Evolutionary conservation across 2,113 vertebrate species (phyloP), one percentile per base, ranked within the genome.

Genomic region (Ctenomys sociabilis): DNA sequence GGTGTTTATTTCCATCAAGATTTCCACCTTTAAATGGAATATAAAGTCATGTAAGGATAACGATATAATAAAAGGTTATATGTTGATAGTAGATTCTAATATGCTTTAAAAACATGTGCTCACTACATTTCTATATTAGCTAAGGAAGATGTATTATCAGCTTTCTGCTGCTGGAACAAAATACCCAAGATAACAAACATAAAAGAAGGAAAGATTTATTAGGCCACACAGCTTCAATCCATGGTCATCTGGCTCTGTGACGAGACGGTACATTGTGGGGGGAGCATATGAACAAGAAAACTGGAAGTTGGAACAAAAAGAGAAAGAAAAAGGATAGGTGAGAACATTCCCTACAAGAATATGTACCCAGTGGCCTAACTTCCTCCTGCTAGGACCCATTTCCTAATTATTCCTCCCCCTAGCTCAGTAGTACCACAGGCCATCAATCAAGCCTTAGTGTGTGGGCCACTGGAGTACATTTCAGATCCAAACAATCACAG

Each of bases 51-150:
- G 12, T 59, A 57, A 75, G 43, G 43, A 70, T 19, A 72, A 57
- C n/a, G 68, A 17, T 9, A 11, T 45, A 84, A 28, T 45, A 94
- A 90, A 90, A 90, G 4, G 30, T 8, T 73, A 63, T 52, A 77
- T 45, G 81, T 85, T 57, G 85, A 81, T 54, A 75, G 26, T 22
- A 93, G 30, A 84, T 90, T 57, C 26, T n/a, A 92, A 90, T 86
- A 75, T 52, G 26, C 10, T 87, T 92, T 40, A 3, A 59, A 78
- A 91, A 59, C 1, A n/a, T 43, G 21, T 80, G 90, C 52, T 75
- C 82, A 59, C 49, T 54, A 82, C 28, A 35, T 63, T 40, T 73
- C 64, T 83, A 28, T 66, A 64, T 35, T 43, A 92, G 30, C 28
- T 35, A 54, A 14, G n/a, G 10, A 54, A 81, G 32, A 37, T 61